Base-by-base conservation (phyloP, 2,113 vertebrate species). In the Pelmatolapia mariae region DNA sequence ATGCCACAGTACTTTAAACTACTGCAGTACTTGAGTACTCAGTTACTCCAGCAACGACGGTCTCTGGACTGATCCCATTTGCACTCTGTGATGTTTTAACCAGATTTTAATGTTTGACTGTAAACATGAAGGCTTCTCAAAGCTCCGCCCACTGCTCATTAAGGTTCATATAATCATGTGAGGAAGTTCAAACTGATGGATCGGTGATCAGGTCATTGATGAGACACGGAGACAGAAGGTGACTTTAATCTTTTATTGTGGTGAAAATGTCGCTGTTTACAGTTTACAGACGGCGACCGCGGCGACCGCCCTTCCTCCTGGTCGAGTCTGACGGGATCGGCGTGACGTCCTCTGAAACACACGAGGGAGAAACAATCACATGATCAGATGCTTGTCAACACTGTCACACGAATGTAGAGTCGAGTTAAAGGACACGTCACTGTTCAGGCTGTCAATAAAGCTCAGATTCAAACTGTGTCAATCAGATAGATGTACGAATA, bases 311-410 rank as follows among this genome's bases (percentile, higher is more conserved):
- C 97, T 99, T 99, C 93, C 98, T 98, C 96, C 98, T 97, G 92
- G 99, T 99, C 26, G 98, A 99, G 97, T 99, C 99, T 0, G 99
- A 99, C 3, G 99, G 99, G 93, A 99, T 99, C 53, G 99, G 99
- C 61, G 99, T 99, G 86, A 99, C 99, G 81, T 99, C 99, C 98
- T 99, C 99, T 99, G 97, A 56, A 53, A 38, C 61, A 80, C n/a
- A 53, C 19, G 2, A 50, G 68, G 18, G 24, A 59, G 2, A 80
- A 31, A n/a, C 31, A 11, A 54, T 50, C 8, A 86, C 15, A 19
- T 18, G 7, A 18, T 8, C 8, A 53, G 6, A 45, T 4, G 15
- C 18, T 71, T 7, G 4, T 3, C 68, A 73, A 73, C 15, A 45
- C 66, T 43, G 2, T 43, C 7, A 40, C 19, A 68, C 4, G 1